A percentile compares a stretch with the other conserved stretches of the same genome.
Evolutionary conservation across 2,888 invertebrate genomes (phyloP).

Genomic region (Pyrgus malvae): DNA sequence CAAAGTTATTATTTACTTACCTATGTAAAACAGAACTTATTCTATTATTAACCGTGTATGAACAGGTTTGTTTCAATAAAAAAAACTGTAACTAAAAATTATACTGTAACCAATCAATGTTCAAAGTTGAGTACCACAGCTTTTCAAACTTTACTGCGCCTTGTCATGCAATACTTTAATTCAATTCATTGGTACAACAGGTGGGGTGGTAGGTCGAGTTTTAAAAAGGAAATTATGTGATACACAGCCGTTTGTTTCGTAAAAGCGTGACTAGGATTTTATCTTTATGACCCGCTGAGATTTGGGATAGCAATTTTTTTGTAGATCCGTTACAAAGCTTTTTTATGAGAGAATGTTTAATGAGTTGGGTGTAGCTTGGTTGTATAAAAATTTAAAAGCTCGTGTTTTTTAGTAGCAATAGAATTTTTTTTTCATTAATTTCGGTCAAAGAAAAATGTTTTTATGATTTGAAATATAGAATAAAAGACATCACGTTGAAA

Average conservation of each 20-base stretch:
- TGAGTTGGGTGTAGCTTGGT: constrained; percentile 29
- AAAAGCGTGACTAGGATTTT: constrained; percentile 65
- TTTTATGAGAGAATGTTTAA: constrained; percentile 36
- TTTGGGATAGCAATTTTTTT: constrained; percentile 46
- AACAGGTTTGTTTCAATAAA: no score
- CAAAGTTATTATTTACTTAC: no score
- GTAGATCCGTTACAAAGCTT: constrained; percentile 23
- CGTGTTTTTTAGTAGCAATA: no score
- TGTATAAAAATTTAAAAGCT: constrained; percentile 35
- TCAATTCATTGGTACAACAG: constrained; percentile 66
- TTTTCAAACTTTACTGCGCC: constrained; percentile 62
- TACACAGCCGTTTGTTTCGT: constrained; percentile 46
- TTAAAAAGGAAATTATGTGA: constrained; percentile 43
- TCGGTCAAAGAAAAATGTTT: no score
- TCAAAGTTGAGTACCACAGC: constrained; percentile 18
- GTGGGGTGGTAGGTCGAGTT: constrained; percentile 50
- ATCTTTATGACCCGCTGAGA: constrained; percentile 56
- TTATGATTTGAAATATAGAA: no score
- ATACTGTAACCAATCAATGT: background rate
- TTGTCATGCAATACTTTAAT: constrained; percentile 76
- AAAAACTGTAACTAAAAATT: no score
- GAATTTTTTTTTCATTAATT: no score
- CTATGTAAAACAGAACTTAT: no score
- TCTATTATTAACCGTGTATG: no score
- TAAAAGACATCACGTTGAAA: no score